Evolutionary conservation across 2,888 invertebrate species (phyloP), one percentile per base, ranked within the genome.

Genomic region (Euplagia quadripunctaria): DNA sequence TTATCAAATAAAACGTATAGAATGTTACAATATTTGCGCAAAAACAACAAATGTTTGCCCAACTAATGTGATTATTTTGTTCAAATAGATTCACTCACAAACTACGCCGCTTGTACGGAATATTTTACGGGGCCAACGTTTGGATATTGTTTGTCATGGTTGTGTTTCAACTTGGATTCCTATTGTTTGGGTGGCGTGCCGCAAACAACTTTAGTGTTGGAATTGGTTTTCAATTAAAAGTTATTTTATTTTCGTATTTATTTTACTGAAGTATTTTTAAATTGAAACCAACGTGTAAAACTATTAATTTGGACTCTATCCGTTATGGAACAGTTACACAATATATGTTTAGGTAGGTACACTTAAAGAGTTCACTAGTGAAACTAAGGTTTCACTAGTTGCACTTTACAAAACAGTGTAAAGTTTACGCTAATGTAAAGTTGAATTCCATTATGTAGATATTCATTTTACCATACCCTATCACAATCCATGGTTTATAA

Each of bases 31-130:
- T 84, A 78, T 88, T 88, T 86, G 85, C 75, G 61, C 79, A 80
- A 82, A 82, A 80, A 77, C 72, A 74, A 70, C 80, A 80, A 79
- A 81, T 86, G 80, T 88, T 88, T 88, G 85, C 68, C 71, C 80
- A 83, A 83, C 85, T 88, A 88, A 88, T 88, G 85, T 84, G 85
- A 87, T 87, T 87, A 86, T 85, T 87, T 86, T 80, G 86, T 77
- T 72, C 85, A 86, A 86, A 85, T 78, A 83, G 71, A 82, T 83
- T 85, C 75, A 67, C 78, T 76, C 71, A 64, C 61, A 69, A 76
- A 73, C 74, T 72, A 75, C 71, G 64, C 69, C 61, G 17, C 49
- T 67, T 65, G 76, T 70, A 65, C 49, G 58, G 73, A 80, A 82
- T 82, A 82, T 82, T 79, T 82, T 77, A 79, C 74, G n/a, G 66